Evolutionary conservation across 2,113 vertebrate species (phyloP).

Genomic region (Dascyllus trimaculatus): DNA sequence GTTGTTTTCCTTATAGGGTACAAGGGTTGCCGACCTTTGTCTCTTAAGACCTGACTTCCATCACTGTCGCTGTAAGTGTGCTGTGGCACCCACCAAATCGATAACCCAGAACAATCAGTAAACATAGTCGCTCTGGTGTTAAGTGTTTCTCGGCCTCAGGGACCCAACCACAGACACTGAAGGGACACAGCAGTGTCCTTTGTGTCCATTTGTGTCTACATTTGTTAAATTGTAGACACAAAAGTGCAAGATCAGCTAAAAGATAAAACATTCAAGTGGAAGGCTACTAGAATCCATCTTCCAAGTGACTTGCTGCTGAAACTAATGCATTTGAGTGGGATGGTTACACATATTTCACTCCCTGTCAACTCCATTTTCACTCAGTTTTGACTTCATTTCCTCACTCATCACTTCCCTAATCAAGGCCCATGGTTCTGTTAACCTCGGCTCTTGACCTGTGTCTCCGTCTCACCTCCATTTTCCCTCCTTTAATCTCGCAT

Average conservation of each 20-base stretch:
- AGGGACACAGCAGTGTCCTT: neutral
- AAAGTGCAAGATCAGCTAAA: neutral
- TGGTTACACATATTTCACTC: conserved; percentile 14
- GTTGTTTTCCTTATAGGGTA: neutral
- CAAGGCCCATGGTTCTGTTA: conserved; percentile 36
- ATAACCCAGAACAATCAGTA: conserved; percentile 29
- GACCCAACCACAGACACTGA: conserved; percentile 3
- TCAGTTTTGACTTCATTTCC: conserved; percentile 36
- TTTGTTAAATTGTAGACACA: conserved; percentile 2
- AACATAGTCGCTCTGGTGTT: conserved; percentile 1
- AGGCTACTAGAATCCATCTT: conserved; percentile 10
- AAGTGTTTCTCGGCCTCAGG: conserved; percentile 32
- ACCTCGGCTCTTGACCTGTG: conserved; percentile 8
- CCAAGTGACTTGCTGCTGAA: conserved; percentile 2
- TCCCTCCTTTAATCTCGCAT: conserved; percentile 60
- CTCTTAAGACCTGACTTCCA: neutral
- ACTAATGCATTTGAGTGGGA: conserved; percentile 5
- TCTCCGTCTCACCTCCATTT: conserved; percentile 26
- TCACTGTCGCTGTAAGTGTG: neutral
- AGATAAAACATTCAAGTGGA: neutral
- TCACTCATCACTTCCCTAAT: conserved; percentile 31
- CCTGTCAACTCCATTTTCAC: conserved; percentile 32
- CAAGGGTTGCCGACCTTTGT: conserved; percentile 1
- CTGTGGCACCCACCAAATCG: neutral
- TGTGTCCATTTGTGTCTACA: neutral